These are phyloP conservation scores for Lepus oiostolus DNA, from an alignment of 2,797 vertebrate genomes.

Conservation along the genomic window DNA sequence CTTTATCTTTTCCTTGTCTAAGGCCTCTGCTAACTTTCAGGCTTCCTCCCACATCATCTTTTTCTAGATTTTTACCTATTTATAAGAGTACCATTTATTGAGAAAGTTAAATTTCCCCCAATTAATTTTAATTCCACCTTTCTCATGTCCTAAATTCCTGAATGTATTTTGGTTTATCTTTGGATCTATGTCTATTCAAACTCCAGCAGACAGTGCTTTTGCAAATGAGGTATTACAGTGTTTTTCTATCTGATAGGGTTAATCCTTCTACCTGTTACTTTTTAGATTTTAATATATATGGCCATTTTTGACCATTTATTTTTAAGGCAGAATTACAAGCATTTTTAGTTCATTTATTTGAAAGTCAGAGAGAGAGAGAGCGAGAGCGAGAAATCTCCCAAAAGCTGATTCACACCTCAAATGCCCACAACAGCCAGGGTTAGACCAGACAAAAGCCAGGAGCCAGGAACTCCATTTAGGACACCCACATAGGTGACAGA, in stretches of 20 bases:
- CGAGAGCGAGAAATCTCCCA: too few relatives aligned
- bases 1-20: neutral
- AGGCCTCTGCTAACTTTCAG: neutral
- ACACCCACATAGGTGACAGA: too few relatives aligned
- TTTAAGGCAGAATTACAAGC: slow-evolving; percentile 36
- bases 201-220: neutral
- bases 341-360: neutral
- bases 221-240: neutral
- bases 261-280: neutral
- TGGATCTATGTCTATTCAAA: neutral
- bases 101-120: neutral
- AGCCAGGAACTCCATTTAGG: too few relatives aligned
- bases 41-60: neutral
- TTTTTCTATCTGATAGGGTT: slow-evolving; percentile 20
- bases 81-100: neutral
- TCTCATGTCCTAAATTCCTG: slow-evolving; percentile 4
- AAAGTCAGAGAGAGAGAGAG: too few relatives aligned
- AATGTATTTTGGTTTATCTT: neutral
- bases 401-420: too few relatives aligned
- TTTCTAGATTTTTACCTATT: slow-evolving; percentile 13
- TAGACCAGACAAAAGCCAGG: too few relatives aligned
- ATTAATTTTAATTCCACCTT: slow-evolving; percentile 38
- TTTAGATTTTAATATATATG: slow-evolving; percentile 17
- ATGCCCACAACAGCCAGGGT: too few relatives aligned
- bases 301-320: slow-evolving; percentile 13